These are phyloP conservation scores for Darevskia nairensis DNA, from an alignment of 2,797 vertebrate species.

Conservation along the genomic window DNA sequence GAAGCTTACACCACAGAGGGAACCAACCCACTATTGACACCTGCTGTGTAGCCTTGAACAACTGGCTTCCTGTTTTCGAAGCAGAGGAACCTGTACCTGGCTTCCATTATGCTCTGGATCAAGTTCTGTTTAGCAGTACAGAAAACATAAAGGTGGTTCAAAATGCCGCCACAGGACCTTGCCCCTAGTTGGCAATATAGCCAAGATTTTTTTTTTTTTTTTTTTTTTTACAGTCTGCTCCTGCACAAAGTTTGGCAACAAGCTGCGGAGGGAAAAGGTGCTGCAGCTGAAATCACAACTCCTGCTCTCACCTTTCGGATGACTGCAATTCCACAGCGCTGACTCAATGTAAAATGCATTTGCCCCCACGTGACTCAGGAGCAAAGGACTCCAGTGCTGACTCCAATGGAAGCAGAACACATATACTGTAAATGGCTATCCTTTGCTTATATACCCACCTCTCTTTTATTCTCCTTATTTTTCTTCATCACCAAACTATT, in stretches of 20 bases:
- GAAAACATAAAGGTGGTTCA: not conserved
- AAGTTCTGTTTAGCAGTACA: not conserved
- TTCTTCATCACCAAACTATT: not conserved
- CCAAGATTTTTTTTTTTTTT: not conserved
- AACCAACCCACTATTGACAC: not conserved
- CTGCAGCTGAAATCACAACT: constrained; percentile 28
- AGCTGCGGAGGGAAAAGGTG: not conserved
- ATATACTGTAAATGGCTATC: not conserved
- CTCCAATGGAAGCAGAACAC: not conserved
- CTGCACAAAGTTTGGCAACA: not conserved
- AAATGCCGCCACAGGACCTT: not conserved
- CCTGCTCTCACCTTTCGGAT: not conserved
- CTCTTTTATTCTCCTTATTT: not conserved
- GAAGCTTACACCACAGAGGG: not conserved
- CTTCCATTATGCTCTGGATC: not conserved
- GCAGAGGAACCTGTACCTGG: not conserved
- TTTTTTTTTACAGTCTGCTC: not conserved
- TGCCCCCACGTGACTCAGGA: not conserved
- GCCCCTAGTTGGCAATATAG: not conserved
- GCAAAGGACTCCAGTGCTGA: not conserved
- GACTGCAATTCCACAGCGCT: not conserved
- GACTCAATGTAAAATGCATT: not conserved
- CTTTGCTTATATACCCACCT: not conserved
- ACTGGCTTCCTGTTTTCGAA: constrained; percentile 15
- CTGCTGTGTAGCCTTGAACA: not conserved